phyloP scores from a whole-genome alignment of 2,888 invertebrate genomes.

The Tachina lurida region DNA sequence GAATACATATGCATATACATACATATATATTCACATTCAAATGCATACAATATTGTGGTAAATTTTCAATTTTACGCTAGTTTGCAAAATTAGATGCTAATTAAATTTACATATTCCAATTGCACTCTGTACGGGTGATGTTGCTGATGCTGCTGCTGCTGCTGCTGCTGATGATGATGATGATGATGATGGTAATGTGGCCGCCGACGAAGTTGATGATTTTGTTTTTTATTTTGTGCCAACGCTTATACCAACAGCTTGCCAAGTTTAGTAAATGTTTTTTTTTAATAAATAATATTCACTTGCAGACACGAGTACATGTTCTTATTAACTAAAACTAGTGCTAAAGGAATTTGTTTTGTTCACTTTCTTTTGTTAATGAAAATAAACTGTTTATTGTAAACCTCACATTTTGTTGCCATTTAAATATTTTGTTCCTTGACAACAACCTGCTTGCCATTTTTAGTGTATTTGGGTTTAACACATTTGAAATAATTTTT shows the following conservation, averaged over 20 bases:
- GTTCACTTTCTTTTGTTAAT: neutral
- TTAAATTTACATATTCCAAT: conserved; percentile 75
- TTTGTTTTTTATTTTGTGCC: neutral
- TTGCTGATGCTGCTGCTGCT: conserved; percentile 47
- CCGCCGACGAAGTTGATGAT: conserved; percentile 26
- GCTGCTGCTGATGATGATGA: conserved; percentile 40
- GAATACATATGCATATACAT: neutral
- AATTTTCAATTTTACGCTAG: conserved; percentile 75
- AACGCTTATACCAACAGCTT: conserved; percentile 45
- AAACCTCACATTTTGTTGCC: conserved; percentile 52
- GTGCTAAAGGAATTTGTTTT: conserved; percentile 30
- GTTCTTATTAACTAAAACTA: conserved; percentile 39
- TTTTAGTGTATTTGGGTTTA: conserved; percentile 10
- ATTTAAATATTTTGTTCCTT: conserved; percentile 51
- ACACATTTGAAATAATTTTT: conserved; percentile 29
- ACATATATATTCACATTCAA: conserved; percentile 19
- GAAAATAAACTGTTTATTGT: conserved; percentile 48
- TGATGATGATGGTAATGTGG: conserved; percentile 54
- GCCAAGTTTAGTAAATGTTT: conserved; percentile 38
- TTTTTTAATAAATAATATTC: conserved; percentile 24
- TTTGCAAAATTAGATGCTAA: conserved; percentile 75
- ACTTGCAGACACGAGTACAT: conserved; percentile 10
- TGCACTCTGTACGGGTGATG: conserved; percentile 60
- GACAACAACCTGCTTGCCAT: conserved; percentile 8
- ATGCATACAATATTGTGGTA: conserved; percentile 70